Base-by-base conservation (phyloP, 2,113 vertebrate genomes). In the Micronisus gabar region DNA sequence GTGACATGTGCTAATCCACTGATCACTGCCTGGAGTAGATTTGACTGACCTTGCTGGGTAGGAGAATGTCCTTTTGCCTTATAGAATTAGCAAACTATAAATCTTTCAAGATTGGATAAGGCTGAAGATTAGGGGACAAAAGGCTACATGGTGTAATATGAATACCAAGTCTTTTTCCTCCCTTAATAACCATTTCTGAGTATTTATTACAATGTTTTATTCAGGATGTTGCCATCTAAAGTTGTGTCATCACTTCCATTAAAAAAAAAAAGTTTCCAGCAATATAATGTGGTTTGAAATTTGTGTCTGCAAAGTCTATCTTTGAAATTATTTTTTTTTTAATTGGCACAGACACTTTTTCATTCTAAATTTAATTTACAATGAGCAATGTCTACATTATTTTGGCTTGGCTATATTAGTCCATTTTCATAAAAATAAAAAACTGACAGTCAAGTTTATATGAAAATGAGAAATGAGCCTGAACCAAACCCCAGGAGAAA, bases 281-380 rank as follows among this genome's bases (percentile, higher is more conserved):
- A 86, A 84, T 79, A 87, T 50, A 71, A 80, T 85, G 59, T 79
- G 70, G 70, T 88, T 88, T 86, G 61, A 93, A 94, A 94, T 47
- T 91, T 71, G 14, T 63, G 43, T 52, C 65, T 88, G 52, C 50
- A 29, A 89, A 91, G 66, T 79, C 74, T 88, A 76, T 92, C 62
- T 95, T 91, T 86, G n/a, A 95, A 88, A 68, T 43, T 25, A 34
- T 11, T 66, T 20, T 70, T 92, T 63, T 92, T 92, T 94, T 83
- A 94, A 82, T 93, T 96, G 73, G 36, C 74, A 55, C 17, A 80
- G 71, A 70, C 32, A 84, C 4, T 93, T 96, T 81, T 95, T 43
- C 71, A 66, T 94, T 81, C 74, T 93, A 96, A 97, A 96, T 95
- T 95, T 95, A 93, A 95, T 96, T 93, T 93, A 81, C 53, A 95